Evolutionary conservation across 2,888 invertebrate species (phyloP).

Genomic region (Tachina fera): DNA sequence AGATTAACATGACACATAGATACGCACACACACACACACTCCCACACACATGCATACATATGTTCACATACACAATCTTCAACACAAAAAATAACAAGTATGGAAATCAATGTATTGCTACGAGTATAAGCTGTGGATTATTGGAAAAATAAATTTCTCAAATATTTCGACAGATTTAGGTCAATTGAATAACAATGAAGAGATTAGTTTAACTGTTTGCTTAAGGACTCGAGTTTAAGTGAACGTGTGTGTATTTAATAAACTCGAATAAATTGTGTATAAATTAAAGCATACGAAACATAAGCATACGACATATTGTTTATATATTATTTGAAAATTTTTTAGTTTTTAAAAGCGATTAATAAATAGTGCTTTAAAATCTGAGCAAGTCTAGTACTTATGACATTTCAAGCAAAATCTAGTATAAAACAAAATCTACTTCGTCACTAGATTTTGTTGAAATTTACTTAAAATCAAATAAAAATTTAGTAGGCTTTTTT

Average conservation of each 20-base stretch:
- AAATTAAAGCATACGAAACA: too few relatives aligned
- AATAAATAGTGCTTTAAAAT: too few relatives aligned
- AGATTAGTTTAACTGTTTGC: not conserved
- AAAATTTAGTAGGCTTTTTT: too few relatives aligned
- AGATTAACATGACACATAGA: not conserved
- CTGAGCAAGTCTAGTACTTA: too few relatives aligned
- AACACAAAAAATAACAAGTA: not conserved
- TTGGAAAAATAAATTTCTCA: not conserved
- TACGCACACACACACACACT: not conserved
- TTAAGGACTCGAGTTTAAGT: not conserved
- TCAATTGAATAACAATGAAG: conserved; percentile 37
- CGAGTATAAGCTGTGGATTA: not conserved
- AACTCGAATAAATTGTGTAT: not conserved
- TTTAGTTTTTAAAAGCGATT: too few relatives aligned
- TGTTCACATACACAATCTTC: not conserved
- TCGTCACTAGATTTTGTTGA: too few relatives aligned
- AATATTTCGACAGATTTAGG: conserved; percentile 45
- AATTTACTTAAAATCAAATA: too few relatives aligned
- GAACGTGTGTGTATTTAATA: not conserved
- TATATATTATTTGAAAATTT: too few relatives aligned
- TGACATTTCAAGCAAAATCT: too few relatives aligned
- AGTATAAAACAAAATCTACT: too few relatives aligned
- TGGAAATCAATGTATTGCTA: not conserved
- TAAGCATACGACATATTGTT: too few relatives aligned
- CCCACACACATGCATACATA: not conserved